These are phyloP conservation scores for Salvelinus namaycush DNA, from an alignment of 2,113 vertebrate genomes.

Conservation along the genomic window DNA sequence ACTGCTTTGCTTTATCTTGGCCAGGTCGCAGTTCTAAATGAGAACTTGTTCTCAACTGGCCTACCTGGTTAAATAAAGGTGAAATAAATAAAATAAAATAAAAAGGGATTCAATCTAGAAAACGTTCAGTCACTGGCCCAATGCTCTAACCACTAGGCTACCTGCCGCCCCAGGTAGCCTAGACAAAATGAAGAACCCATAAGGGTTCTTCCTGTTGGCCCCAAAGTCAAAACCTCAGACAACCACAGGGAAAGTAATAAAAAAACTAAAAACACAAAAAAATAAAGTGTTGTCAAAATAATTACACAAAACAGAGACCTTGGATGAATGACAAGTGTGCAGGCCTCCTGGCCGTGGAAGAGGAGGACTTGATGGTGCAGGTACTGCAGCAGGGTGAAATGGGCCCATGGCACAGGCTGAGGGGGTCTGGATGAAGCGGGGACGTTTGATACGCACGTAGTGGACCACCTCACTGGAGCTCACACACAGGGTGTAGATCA, in stretches of 20 bases:
- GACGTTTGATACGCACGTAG: constrained; percentile 77
- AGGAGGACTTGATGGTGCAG: constrained; percentile 72
- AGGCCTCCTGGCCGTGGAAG: constrained; percentile 79
- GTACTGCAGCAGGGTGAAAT: constrained; percentile 75
- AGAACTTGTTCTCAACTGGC: no score
- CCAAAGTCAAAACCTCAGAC: no score
- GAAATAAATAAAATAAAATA: no score
- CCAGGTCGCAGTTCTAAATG: no score
- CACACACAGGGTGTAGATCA: constrained; percentile 77
- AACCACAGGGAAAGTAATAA: background rate
- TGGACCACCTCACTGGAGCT: constrained; percentile 77
- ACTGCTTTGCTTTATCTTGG: no score
- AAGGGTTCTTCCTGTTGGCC: no score
- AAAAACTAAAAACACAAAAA: background rate
- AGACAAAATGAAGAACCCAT: no score
- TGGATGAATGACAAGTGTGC: constrained; percentile 73
- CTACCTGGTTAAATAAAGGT: no score
- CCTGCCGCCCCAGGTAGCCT: no score
- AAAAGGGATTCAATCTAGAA: no score
- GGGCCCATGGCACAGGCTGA: constrained; percentile 57
- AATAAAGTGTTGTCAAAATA: background rate
- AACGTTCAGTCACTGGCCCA: no score
- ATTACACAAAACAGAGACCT: constrained; percentile 50
- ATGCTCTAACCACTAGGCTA: no score
- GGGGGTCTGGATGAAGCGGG: constrained; percentile 78